Evolutionary conservation across 2,888 invertebrate genomes (phyloP).

Genomic region (Glyphotaelius pellucidus): DNA sequence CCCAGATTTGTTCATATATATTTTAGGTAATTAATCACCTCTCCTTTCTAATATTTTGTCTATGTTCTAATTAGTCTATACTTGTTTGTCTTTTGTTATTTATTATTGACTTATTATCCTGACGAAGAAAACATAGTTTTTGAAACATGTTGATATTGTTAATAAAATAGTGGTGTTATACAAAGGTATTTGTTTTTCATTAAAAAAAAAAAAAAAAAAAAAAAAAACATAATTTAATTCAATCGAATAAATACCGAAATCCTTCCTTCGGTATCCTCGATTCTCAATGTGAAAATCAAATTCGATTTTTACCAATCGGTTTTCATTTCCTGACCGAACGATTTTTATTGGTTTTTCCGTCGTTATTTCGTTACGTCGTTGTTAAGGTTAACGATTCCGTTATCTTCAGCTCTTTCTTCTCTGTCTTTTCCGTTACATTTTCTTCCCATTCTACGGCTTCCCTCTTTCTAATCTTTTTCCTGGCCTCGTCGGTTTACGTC

Average conservation of each 20-base stretch:
- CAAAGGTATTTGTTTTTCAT: too few species aligned
- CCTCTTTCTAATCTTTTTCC: conserved; percentile 56
- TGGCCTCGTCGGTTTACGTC: conserved; percentile 80
- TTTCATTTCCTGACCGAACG: conserved; percentile 79
- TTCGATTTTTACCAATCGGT: conserved; percentile 79
- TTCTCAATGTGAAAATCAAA: conserved; percentile 68
- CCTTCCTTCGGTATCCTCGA: neutral
- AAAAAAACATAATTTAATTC: neutral
- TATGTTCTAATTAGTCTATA: too few species aligned
- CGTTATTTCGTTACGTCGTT: conserved; percentile 60
- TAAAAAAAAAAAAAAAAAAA: too few species aligned
- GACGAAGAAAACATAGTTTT: too few species aligned
- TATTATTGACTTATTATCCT: too few species aligned
- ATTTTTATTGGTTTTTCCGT: conserved; percentile 76
- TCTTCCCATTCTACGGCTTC: neutral
- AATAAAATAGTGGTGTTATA: too few species aligned
- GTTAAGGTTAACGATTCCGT: conserved; percentile 51
- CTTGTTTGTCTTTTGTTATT: too few species aligned
- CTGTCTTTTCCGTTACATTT: neutral
- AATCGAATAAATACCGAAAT: neutral
- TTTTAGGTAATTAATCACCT: too few species aligned
- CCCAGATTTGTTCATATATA: too few species aligned
- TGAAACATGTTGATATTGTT: too few species aligned
- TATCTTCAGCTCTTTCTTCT: neutral
- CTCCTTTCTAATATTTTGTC: too few species aligned